Base-by-base conservation (phyloP, 1,140 invertebrate genomes). In the Anastatus disparis region DNA sequence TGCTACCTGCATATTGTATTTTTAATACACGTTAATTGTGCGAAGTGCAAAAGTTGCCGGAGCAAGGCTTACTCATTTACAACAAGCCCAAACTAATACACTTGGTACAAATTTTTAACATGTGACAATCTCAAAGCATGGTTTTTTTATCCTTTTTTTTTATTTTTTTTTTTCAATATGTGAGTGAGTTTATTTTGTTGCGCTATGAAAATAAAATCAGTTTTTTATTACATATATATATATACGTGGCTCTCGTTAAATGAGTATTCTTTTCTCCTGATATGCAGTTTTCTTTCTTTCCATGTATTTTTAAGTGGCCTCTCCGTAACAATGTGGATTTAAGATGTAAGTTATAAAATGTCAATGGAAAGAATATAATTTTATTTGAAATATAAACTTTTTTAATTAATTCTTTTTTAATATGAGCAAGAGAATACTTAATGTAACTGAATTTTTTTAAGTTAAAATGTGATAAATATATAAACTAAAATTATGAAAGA, bases 1-100 rank as follows among this genome's bases (percentile, higher is more conserved):
- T 78, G 81, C 78, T 81, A 79, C 72, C 76, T n/a, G 66, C 61
- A 63, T 73, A 79, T 66, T 72, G 71, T 62, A 72, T 72, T 61
- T 70, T 74, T 72, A 73, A 72, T 59, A 71, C 72, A 61, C 58
- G n/a, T n/a, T n/a, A n/a, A n/a, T n/a, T 44, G 67, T 66, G 46
- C 22, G 52, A 59, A 52, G 10, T 22, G 26, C 46, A 61, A 40
- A 17, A 9, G 8, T 38, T 61, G 17, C 29, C 20, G 31, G 50
- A 71, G 35, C 35, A 38, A 50, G 71, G 72, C 76, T 65, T 77
- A 77, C 75, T 80, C 73, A 73, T 79, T 79, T 72, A 69, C 75
- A 72, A 75, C 9, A 12, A 55, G 8, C n/a, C 17, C 7, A 26
- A 27, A 64, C 31, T 64, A 52, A 52, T 52, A 38, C 26, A 62